Percentiles rank a stretch among this genome's conserved stretches.
Evolutionary conservation across 2,797 vertebrate species (phyloP).

Genomic region (Florisuga fusca): DNA sequence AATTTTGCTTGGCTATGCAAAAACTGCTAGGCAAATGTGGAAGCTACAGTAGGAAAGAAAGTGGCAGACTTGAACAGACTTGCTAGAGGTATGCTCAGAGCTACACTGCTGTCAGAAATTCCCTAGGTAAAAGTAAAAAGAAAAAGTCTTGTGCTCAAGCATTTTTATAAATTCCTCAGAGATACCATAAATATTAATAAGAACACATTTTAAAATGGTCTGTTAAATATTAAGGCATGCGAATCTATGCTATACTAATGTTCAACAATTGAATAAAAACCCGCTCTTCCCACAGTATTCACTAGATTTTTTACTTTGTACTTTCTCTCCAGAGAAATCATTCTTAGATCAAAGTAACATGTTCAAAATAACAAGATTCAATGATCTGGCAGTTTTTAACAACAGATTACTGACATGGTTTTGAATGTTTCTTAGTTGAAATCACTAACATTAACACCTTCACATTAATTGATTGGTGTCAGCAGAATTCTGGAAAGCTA

Average conservation of each 20-base stretch:
- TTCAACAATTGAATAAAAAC: slow-evolving; percentile 28
- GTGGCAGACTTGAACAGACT: not conserved
- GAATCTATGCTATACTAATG: not conserved
- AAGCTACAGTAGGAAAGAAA: not conserved
- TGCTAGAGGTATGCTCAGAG: slow-evolving; percentile 66
- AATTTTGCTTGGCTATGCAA: slow-evolving; percentile 30
- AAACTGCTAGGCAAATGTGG: not conserved
- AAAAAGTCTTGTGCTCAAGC: slow-evolving; percentile 26
- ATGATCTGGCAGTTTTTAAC: slow-evolving; percentile 66
- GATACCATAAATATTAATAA: slow-evolving; percentile 68
- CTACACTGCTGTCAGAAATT: slow-evolving; percentile 47
- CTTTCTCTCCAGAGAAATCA: slow-evolving; percentile 21
- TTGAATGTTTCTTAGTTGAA: slow-evolving; percentile 73
- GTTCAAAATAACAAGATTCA: slow-evolving; percentile 59
- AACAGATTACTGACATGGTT: slow-evolving; percentile 72
- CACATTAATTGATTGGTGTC: slow-evolving; percentile 71
- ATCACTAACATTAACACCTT: slow-evolving; percentile 76
- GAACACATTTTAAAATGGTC: slow-evolving; percentile 20
- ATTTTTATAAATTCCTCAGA: slow-evolving; percentile 55
- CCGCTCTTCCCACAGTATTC: slow-evolving; percentile 26
- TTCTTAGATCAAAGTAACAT: slow-evolving; percentile 57
- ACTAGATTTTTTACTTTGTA: not conserved
- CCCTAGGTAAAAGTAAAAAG: slow-evolving; percentile 50
- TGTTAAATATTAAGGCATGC: slow-evolving; percentile 68
- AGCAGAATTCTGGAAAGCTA: slow-evolving; percentile 73